A percentile compares a stretch with the other conserved stretches of the same genome.
Conservation (phyloP, 2,888 invertebrate genomes). For the Anthophora plumipes region DNA sequence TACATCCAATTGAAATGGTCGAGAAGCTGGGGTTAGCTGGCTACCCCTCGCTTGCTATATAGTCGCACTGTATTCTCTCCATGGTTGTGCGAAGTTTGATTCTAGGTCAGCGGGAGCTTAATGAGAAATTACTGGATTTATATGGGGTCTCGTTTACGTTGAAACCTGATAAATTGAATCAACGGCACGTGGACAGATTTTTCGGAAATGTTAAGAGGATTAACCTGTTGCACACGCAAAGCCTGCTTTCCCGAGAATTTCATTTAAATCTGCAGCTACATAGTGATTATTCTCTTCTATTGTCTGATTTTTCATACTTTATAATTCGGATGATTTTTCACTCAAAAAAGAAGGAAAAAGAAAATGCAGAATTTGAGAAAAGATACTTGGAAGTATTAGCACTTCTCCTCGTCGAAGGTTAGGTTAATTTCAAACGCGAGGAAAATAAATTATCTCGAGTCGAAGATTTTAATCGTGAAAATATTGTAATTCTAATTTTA, state of each 20-base stretch:
- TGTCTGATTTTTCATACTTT: no score
- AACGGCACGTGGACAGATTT: background rate
- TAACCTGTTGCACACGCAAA: slow-evolving; percentile 11
- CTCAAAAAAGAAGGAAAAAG: no score
- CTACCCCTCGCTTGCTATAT: slow-evolving; percentile 52
- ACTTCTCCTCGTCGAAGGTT: no score
- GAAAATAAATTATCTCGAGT: no score
- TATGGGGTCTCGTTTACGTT: slow-evolving; percentile 48
- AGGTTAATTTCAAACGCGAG: no score
- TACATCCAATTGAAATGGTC: slow-evolving; percentile 68
- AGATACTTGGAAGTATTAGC: no score
- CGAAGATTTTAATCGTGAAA: no score
- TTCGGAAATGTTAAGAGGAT: background rate
- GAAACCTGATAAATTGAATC: slow-evolving; percentile 44
- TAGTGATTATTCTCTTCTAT: no score
- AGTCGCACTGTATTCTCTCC: slow-evolving; percentile 58
- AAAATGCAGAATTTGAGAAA: no score
- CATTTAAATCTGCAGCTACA: no score
- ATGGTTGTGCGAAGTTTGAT: slow-evolving; percentile 47
- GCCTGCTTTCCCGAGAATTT: background rate
- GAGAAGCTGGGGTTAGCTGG: slow-evolving; percentile 36
- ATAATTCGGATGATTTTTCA: no score
- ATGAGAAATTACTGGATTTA: slow-evolving; percentile 67
- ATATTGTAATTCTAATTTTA: no score
- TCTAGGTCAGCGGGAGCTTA: slow-evolving; percentile 70